phyloP scores from a whole-genome alignment of 2,797 vertebrate species.

The Tamandua tetradactyla region DNA sequence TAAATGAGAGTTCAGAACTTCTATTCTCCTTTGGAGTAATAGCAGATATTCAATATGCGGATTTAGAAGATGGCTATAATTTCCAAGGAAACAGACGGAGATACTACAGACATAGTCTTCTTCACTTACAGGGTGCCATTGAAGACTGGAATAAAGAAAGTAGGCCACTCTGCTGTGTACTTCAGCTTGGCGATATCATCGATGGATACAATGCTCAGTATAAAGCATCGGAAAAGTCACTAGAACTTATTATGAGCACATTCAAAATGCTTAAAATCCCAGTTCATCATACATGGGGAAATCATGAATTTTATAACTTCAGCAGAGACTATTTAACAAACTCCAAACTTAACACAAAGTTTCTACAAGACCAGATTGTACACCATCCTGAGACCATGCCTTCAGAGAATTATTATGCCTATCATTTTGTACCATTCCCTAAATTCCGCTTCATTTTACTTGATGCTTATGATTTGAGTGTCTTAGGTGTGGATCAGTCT shows the following conservation, averaged over 20 bases:
- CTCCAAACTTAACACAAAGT: conserved; percentile 88
- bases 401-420: conserved; percentile 86
- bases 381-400: conserved; percentile 64
- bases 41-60: conserved; percentile 94
- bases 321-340: conserved; percentile 85
- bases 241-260: conserved; percentile 86
- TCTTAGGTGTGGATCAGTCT: conserved; percentile 88
- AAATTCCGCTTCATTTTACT: conserved; percentile 91
- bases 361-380: conserved; percentile 48
- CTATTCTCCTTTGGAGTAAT: conserved; percentile 93
- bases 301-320: conserved; percentile 98
- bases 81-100: conserved; percentile 84
- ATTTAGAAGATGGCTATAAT: conserved; percentile 91
- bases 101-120: conserved; percentile 91
- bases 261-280: conserved; percentile 83
- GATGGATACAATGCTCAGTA: conserved; percentile 90
- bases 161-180: conserved; percentile 85
- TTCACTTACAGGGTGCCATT: conserved; percentile 86
- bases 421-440: conserved; percentile 90
- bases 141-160: conserved; percentile 85
- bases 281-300: conserved; percentile 96
- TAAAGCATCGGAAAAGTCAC: conserved; percentile 85
- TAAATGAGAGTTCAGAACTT: conserved; percentile 73
- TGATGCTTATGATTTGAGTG: conserved; percentile 92
- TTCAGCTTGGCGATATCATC: conserved; percentile 95